Base-by-base conservation (phyloP, 2,888 invertebrate genomes). In the Tridacna crocea region DNA sequence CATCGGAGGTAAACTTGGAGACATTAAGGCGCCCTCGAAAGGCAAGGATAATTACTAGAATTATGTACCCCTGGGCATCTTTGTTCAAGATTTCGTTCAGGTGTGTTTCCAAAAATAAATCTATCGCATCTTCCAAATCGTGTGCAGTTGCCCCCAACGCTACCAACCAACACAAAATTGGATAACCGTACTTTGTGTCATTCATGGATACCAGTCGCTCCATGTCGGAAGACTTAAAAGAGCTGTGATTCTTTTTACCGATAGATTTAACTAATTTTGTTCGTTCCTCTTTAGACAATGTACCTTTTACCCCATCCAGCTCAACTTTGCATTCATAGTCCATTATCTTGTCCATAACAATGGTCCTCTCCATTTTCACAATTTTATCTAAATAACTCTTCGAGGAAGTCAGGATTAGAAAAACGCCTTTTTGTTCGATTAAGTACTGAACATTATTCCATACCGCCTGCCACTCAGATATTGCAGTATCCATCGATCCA, bases 371-470 rank as follows among this genome's bases (percentile, higher is more conserved):
- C 26, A 55, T 13, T 27, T 48, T 72, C 27, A 24, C 4, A 36
- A 73, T 12, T 24, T 66, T 6, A 4, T 36, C 15, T 36, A 79
- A 24, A 60, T 47, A 58, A n/a, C 60, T 51, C 19, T 75, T 80
- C 15, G 77, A 75, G 19, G 66, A 72, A 11, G 86, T 82, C n/a
- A 86, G 66, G 58, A 86, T 82, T 22, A 86, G 26, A 46, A 55
- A 79, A 19, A 77, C 11, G 46, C 72, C 74, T 46, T 75, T 77
- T 15, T 58, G 66, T 46, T 77, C 77, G 10, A 81, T 26, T 22
- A 80, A 26, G n/a, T 61, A 22, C 19, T 65, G 55, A 22, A 77
- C 19, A 13, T 63, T 26, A 19, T 68, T 79, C 27, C 48, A 36
- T 13, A 75, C 55, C 12, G 72, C 47, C 24, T 77, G 72, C 77